Evolutionary conservation across 2,888 invertebrate species (phyloP).

Genomic region (Muschampia plurimacula): DNA sequence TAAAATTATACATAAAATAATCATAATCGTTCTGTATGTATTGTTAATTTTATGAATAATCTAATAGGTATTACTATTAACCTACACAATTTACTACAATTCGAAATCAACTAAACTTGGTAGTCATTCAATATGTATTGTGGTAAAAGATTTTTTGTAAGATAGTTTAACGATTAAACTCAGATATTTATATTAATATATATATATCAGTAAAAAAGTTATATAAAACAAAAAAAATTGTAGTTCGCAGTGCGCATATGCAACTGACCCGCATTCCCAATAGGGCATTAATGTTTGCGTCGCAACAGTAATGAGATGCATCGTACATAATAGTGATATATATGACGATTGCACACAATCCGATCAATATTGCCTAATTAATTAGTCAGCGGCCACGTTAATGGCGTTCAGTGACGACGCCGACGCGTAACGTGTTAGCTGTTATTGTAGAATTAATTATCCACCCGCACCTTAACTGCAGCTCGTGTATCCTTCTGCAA

Average conservation of each 20-base stretch:
- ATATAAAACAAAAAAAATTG: slow-evolving; percentile 14
- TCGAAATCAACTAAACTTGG: too few species aligned
- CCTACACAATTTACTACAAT: too few species aligned
- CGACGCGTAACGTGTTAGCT: slow-evolving; percentile 34
- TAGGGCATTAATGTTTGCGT: slow-evolving; percentile 72
- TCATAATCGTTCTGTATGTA: too few species aligned
- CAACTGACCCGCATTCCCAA: slow-evolving; percentile 76
- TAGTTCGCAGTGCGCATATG: slow-evolving; percentile 45
- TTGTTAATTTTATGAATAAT: too few species aligned
- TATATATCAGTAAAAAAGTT: neutral
- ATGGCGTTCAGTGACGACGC: slow-evolving; percentile 42
- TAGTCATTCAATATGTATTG: neutral
- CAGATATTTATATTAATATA: too few species aligned
- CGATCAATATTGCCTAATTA: slow-evolving; percentile 77
- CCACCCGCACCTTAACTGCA: slow-evolving; percentile 6
- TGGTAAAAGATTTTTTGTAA: too few species aligned
- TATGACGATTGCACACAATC: slow-evolving; percentile 58
- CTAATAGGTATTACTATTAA: too few species aligned
- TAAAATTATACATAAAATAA: too few species aligned
- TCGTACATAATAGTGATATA: slow-evolving; percentile 51
- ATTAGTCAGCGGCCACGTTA: slow-evolving; percentile 52
- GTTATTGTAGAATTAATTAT: slow-evolving; percentile 21
- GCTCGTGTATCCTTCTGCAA: slow-evolving; percentile 18
- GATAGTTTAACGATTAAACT: too few species aligned
- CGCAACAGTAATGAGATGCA: slow-evolving; percentile 76